These are phyloP conservation scores for Microtus oregoni DNA, from an alignment of 2,113 vertebrate species.

Conservation along the genomic window DNA sequence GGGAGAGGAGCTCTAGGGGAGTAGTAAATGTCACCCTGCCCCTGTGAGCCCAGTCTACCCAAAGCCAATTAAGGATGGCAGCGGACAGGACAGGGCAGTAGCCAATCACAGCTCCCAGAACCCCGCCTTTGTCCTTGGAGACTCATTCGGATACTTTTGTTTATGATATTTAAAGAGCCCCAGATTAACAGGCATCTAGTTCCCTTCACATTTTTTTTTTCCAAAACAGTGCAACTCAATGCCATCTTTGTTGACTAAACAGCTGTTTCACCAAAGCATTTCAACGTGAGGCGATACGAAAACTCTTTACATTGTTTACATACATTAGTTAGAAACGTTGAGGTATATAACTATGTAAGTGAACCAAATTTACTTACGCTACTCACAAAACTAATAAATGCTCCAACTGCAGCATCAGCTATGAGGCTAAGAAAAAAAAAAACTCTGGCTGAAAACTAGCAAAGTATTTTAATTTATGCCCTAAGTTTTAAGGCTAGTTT, in stretches of 20 bases:
- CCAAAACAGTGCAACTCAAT: constrained; percentile 79
- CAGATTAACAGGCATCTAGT: constrained; percentile 84
- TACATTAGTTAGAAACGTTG: background rate
- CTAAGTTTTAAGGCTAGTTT: constrained; percentile 3
- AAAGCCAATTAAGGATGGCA: constrained; percentile 88
- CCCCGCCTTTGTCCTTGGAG: constrained; percentile 94
- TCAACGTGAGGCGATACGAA: constrained; percentile 74
- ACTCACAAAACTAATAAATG: constrained; percentile 62
- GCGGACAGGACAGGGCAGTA: constrained; percentile 84
- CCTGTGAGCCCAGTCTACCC: constrained; percentile 82
- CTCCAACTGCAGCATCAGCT: constrained; percentile 20
- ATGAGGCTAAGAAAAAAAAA: constrained; percentile 43
- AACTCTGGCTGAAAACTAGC: constrained; percentile 29
- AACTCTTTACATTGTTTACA: constrained; percentile 55
- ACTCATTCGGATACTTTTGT: constrained; percentile 86
- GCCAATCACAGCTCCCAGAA: constrained; percentile 88
- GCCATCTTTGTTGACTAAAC: constrained; percentile 76
- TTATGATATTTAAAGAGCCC: constrained; percentile 86
- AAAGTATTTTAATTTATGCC: constrained; percentile 28
- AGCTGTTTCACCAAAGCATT: constrained; percentile 71
- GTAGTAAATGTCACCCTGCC: constrained; percentile 80
- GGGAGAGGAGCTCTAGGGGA: constrained; percentile 78
- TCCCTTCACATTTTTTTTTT: constrained; percentile 75
- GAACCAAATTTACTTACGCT: constrained; percentile 55
- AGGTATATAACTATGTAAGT: constrained; percentile 62